These are phyloP conservation scores for Atherinomorus stipes DNA, from an alignment of 2,113 vertebrate species.

Conservation along the genomic window DNA sequence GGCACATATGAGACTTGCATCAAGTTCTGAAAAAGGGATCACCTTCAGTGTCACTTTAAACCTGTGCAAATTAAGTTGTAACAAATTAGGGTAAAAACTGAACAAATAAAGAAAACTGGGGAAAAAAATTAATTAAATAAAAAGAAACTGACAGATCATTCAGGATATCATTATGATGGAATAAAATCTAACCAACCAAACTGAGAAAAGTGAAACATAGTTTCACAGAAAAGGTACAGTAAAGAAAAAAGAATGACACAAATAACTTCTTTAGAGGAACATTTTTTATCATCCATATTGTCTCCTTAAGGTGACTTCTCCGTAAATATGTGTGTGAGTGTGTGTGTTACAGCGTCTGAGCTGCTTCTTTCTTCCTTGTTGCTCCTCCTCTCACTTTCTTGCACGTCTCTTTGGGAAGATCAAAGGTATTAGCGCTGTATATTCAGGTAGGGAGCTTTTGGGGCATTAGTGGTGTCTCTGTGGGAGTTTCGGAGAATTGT, in stretches of 20 bases:
- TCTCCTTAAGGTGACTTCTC: conserved; percentile 22
- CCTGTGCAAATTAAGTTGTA: not conserved
- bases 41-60: not conserved
- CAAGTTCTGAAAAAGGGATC: not conserved
- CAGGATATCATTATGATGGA: not conserved
- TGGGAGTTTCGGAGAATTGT: conserved; percentile 63
- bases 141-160: not conserved
- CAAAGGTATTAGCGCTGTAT: conserved; percentile 65
- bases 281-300: not conserved
- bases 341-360: conserved; percentile 1
- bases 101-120: not conserved
- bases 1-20: not conserved
- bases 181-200: conserved; percentile 1
- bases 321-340: not conserved
- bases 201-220: not conserved
- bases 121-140: not conserved
- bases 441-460: conserved; percentile 70
- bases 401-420: conserved; percentile 66
- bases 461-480: conserved; percentile 59
- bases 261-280: conserved; percentile 13
- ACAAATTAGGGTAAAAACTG: not conserved
- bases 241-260: conserved; percentile 12
- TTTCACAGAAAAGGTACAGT: not conserved
- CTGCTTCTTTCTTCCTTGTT: not conserved
- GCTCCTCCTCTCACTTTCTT: conserved; percentile 29